These are phyloP conservation scores for Zaprionus africanus DNA, from an alignment of 1,140 invertebrate genomes.

Conservation along the genomic window DNA sequence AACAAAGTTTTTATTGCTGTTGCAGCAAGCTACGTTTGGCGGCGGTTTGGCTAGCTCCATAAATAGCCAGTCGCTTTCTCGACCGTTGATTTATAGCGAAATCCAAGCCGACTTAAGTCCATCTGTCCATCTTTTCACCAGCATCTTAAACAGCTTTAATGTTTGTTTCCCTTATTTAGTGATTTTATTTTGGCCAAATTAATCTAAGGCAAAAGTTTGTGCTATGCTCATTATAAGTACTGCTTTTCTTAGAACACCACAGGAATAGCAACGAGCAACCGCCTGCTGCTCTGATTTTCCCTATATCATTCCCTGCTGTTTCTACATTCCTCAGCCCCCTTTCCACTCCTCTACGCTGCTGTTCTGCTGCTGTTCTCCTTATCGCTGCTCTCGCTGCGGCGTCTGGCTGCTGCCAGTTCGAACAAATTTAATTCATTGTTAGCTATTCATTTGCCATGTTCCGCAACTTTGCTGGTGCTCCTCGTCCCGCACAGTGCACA, in stretches of 20 bases:
- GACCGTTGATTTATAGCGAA: conserved; percentile 11
- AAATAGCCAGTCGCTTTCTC: conserved; percentile 1
- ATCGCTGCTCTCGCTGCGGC: conserved; percentile 8
- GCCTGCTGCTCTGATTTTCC: conserved; percentile 42
- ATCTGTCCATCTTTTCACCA: background rate
- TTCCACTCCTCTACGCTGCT: background rate
- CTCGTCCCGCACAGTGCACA: conserved; percentile 11
- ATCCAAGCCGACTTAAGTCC: background rate
- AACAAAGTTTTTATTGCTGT: conserved; percentile 6
- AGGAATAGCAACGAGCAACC: conserved; percentile 29
- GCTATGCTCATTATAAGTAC: conserved; percentile 35
- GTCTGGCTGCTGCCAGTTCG: conserved; percentile 25
- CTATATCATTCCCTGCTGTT: conserved; percentile 16
- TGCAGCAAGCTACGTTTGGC: background rate
- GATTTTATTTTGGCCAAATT: conserved; percentile 54
- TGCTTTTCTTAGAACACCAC: conserved; percentile 19
- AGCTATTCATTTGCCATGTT: conserved; percentile 63
- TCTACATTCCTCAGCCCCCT: background rate
- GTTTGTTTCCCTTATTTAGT: conserved; percentile 44
- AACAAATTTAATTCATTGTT: conserved; percentile 73
- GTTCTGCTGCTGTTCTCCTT: background rate
- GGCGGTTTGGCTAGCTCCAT: conserved; percentile 2
- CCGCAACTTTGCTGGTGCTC: conserved; percentile 37
- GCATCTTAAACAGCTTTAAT: conserved; percentile 11
- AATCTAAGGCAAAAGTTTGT: conserved; percentile 59